phyloP scores from a whole-genome alignment of 2,888 invertebrate species.

The Itoplectis maculator region DNA sequence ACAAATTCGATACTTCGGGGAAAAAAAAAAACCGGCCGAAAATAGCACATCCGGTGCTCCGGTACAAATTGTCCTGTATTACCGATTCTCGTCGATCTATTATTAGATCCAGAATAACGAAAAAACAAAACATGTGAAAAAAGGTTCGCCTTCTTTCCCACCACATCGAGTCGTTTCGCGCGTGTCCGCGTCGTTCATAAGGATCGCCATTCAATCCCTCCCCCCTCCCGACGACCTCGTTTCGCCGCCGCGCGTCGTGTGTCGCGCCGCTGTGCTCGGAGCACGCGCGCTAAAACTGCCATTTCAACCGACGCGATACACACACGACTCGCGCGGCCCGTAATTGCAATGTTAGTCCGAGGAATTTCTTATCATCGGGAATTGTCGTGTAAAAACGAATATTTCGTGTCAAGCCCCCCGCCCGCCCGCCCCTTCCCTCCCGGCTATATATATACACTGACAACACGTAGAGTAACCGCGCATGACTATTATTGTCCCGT shows the following conservation, averaged over 20 bases:
- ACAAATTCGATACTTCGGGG: too few relatives aligned
- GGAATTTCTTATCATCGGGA: constrained; percentile 3
- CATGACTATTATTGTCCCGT: constrained; percentile 19
- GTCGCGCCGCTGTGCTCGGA: too few relatives aligned
- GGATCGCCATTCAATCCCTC: constrained; percentile 19
- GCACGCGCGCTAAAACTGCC: constrained; percentile 4
- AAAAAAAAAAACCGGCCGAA: too few relatives aligned
- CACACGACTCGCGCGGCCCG: neutral
- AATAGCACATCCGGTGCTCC: too few relatives aligned
- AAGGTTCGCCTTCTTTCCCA: neutral
- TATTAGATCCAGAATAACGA: neutral
- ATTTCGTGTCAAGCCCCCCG: neutral
- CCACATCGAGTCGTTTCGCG: constrained; percentile 35
- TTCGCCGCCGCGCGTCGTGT: constrained; percentile 11
- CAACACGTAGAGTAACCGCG: neutral
- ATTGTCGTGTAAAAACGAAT: neutral
- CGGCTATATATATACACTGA: too few relatives aligned
- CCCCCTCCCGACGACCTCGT: constrained; percentile 49
- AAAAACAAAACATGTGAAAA: too few relatives aligned
- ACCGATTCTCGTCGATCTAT: neutral
- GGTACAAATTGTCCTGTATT: too few relatives aligned
- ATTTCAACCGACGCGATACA: constrained; percentile 11
- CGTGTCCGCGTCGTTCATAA: neutral
- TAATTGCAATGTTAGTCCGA: constrained; percentile 8
- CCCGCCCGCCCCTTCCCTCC: too few relatives aligned